These are phyloP conservation scores for Eufriesea mexicana DNA, from an alignment of 1,140 invertebrate genomes.

Conservation along the genomic window DNA sequence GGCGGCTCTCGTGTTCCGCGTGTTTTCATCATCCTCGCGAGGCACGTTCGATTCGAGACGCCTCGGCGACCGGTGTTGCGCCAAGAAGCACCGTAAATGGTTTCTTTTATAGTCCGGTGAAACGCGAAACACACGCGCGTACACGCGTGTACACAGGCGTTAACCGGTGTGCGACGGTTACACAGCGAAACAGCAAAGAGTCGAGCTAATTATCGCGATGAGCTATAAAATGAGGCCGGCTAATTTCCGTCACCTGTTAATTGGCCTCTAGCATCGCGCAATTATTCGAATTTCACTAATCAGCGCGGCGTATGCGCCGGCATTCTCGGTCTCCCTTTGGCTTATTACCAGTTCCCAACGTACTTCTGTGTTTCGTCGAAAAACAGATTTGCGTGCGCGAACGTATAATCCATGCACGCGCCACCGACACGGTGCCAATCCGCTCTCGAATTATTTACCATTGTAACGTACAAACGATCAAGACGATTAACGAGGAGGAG, in stretches of 20 bases:
- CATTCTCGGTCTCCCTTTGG: slow-evolving; percentile 17
- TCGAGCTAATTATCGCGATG: slow-evolving; percentile 55
- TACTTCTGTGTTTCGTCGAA: slow-evolving; percentile 12
- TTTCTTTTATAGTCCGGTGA: slow-evolving; percentile 15
- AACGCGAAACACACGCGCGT: background rate
- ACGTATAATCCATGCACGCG: slow-evolving; percentile 1
- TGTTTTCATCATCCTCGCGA: slow-evolving; percentile 11
- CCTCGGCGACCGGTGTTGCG: background rate
- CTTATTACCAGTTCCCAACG: slow-evolving; percentile 10
- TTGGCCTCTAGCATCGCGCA: slow-evolving; percentile 50
- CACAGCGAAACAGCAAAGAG: slow-evolving; percentile 49
- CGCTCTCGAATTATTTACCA: slow-evolving; percentile 9
- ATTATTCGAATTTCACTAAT: slow-evolving; percentile 63
- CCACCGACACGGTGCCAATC: background rate
- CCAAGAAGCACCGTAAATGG: slow-evolving; percentile 11
- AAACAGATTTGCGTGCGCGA: slow-evolving; percentile 18
- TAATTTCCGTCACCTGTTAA: slow-evolving; percentile 60
- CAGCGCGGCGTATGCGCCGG: slow-evolving; percentile 1
- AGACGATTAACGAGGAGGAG: background rate
- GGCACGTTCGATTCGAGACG: background rate
- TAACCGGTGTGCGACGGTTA: slow-evolving; percentile 12
- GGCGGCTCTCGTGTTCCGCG: background rate
- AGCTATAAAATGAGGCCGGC: slow-evolving; percentile 48
- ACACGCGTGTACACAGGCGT: background rate
- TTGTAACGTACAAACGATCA: slow-evolving; percentile 5